Percentiles rank a stretch among this genome's conserved stretches.
These are phyloP conservation scores for Cephus runcator DNA, from an alignment of 2,888 invertebrate genomes.

Conservation along the genomic window DNA sequence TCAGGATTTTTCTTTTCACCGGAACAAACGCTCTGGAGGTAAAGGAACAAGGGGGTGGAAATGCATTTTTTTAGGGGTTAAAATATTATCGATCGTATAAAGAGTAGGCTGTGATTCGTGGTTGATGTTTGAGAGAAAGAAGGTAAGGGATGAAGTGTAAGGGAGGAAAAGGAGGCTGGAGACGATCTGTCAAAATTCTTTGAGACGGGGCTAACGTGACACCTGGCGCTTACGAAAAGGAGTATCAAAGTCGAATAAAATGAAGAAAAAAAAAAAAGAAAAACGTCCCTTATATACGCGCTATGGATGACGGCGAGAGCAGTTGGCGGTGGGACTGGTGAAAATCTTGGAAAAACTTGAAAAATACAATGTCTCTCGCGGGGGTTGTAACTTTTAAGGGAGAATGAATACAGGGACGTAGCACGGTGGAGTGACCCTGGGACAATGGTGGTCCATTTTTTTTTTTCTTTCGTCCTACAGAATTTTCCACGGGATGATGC, in stretches of 20 bases:
- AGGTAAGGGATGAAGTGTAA: neutral
- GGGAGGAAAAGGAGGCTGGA: neutral
- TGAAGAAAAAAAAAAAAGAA: neutral
- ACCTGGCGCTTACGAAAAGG: neutral
- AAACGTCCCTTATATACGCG: neutral
- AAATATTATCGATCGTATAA: neutral
- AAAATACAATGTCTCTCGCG: neutral
- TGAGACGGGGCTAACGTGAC: neutral
- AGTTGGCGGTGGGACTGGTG: neutral
- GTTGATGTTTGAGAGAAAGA: neutral
- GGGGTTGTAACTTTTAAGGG: neutral
- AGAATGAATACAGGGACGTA: neutral
- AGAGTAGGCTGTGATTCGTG: too few species aligned
- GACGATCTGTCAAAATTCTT: neutral
- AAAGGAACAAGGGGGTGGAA: too few species aligned
- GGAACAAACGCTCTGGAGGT: too few species aligned
- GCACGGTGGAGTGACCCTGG: neutral
- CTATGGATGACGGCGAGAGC: neutral
- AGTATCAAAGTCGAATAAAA: conserved; percentile 3
- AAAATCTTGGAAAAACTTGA: conserved; percentile 4
- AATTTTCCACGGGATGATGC: neutral
- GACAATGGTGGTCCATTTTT: neutral
- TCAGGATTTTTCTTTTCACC: neutral
- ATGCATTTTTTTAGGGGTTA: neutral
- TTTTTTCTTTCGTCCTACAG: neutral